phyloP scores from a whole-genome alignment of 2,888 invertebrate genomes.

The Chromoteleia sp. region DNA sequence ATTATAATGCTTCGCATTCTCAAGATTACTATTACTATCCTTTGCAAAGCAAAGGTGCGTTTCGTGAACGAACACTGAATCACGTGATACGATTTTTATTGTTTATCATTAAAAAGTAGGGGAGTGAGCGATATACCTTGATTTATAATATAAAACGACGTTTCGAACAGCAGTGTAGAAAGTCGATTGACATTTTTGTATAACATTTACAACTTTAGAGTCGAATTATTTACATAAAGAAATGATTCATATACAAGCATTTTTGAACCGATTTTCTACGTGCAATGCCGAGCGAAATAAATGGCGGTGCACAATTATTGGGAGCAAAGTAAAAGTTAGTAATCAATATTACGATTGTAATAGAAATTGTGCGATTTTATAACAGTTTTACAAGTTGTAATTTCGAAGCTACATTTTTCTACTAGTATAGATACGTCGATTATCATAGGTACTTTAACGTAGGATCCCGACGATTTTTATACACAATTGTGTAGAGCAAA shows the following conservation, averaged over 20 bases:
- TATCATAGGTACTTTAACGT: slow-evolving; percentile 9
- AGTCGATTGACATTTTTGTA: slow-evolving; percentile 30
- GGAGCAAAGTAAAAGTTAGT: slow-evolving; percentile 28
- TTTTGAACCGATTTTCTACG: slow-evolving; percentile 38
- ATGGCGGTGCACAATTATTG: slow-evolving; percentile 6
- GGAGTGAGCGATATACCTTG: not conserved
- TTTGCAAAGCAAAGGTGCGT: slow-evolving; percentile 43
- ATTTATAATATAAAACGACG: slow-evolving; percentile 7
- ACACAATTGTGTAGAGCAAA: not conserved
- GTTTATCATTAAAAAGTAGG: slow-evolving; percentile 1
- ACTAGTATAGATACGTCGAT: slow-evolving; percentile 27
- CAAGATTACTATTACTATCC: slow-evolving; percentile 18
- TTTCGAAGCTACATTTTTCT: slow-evolving; percentile 58
- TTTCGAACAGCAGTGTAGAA: slow-evolving; percentile 10
- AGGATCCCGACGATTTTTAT: slow-evolving; percentile 11
- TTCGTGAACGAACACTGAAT: slow-evolving; percentile 4
- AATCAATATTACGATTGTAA: slow-evolving; percentile 22
- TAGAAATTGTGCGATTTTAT: slow-evolving; percentile 26
- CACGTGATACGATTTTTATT: slow-evolving; percentile 54
- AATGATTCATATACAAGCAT: slow-evolving; percentile 48
- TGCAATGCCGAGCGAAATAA: not conserved
- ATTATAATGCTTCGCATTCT: slow-evolving; percentile 29
- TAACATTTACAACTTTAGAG: slow-evolving; percentile 37
- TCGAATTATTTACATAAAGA: slow-evolving; percentile 46
- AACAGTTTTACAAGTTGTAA: slow-evolving; percentile 32